Base-by-base conservation (phyloP, 2,113 vertebrate genomes). In the Sakesphorus luctuosus region DNA sequence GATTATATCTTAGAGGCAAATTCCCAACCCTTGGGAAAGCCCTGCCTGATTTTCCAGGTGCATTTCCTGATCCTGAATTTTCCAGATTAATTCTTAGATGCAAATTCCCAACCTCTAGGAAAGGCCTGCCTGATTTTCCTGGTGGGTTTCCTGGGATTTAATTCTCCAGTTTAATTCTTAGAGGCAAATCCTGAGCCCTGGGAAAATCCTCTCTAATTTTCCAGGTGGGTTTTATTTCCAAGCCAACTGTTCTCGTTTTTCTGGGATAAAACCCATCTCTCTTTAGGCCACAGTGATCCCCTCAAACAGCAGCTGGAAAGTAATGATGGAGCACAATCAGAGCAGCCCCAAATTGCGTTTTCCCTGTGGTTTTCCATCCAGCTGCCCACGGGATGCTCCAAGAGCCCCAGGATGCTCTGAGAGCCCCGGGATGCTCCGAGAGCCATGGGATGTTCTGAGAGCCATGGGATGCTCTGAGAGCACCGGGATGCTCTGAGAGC, bases 361-460 rank as follows among this genome's bases (percentile, higher is more conserved):
- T 0, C 4, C 17, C 35, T 15, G 2, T 1, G 0, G 73, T 55
- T 80, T 75, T 14, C 59, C 4, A 5, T 7, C 44, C 9, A 5
- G 21, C 40, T 67, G 67, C 78, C 53, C 66, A 4, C 14, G 17
- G 9, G 38, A 33, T 67, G 58, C 26, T 66, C 38, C 4, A 35
- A 20, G 13, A 74, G 49, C 20, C 2, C 43, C 2, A 9, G 29
- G 44, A n/a, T n/a, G n/a, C n/a, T n/a, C n/a, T n/a, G n/a, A n/a
- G n/a, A n/a, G n/a, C n/a, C n/a, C n/a, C n/a, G n/a, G n/a, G n/a
- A n/a, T n/a, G n/a, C n/a, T n/a, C n/a, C n/a, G n/a, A n/a, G n/a
- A n/a, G n/a, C n/a, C n/a, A n/a, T n/a, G n/a, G n/a, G n/a, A n/a
- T n/a, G n/a, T n/a, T n/a, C n/a, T n/a, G n/a, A n/a, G n/a, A n/a